These are phyloP conservation scores for Meriones psammophilus DNA, from an alignment of 2,797 vertebrate species.

Conservation along the genomic window DNA sequence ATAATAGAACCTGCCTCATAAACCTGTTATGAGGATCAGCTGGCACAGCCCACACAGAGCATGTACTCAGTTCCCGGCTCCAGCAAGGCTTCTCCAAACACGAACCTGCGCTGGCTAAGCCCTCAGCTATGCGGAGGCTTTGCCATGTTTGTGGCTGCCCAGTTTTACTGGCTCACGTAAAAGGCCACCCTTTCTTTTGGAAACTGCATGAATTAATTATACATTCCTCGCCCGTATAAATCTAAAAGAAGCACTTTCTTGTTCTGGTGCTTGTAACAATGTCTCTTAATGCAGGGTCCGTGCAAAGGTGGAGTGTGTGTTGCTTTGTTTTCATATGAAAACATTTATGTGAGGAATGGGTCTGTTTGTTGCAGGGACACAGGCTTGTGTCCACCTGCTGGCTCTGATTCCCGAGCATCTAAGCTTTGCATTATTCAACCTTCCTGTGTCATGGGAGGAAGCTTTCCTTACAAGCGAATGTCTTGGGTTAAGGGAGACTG, in stretches of 20 bases:
- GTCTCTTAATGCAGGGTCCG: neutral
- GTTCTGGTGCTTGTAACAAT: neutral
- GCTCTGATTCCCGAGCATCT: neutral
- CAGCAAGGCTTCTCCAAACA: neutral
- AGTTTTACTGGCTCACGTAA: constrained; percentile 40
- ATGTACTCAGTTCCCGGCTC: neutral
- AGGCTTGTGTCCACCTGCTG: neutral
- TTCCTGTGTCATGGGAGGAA: neutral
- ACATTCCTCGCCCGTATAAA: neutral
- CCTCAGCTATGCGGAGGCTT: neutral
- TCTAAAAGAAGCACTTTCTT: neutral
- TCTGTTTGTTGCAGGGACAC: neutral
- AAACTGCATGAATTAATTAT: neutral
- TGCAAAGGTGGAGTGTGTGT: neutral
- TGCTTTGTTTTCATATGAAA: neutral
- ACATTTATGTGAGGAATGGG: neutral
- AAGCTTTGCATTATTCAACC: neutral
- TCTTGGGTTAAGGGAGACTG: neutral
- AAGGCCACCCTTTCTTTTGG: neutral
- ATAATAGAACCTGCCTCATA: constrained; percentile 33
- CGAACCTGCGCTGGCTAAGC: neutral
- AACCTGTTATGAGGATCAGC: neutral
- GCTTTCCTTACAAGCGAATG: neutral
- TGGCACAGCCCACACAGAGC: neutral
- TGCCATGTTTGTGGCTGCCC: neutral